Base-by-base conservation (phyloP, 1,140 invertebrate species). In the Triops longicaudatus region DNA sequence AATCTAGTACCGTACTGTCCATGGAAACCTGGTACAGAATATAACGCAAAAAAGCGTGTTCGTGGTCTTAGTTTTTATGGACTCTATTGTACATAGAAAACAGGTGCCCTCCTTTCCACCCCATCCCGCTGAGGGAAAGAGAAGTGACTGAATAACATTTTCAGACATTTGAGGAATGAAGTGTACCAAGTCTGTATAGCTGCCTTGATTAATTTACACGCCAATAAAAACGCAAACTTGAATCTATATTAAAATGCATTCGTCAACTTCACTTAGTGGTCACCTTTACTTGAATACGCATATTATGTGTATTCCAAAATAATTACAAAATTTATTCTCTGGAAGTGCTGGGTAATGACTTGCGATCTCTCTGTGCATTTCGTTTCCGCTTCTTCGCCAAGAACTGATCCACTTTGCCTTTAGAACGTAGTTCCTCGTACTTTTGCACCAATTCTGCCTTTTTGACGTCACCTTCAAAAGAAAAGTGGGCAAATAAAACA, bases 351-450 rank as follows among this genome's bases (percentile, higher is more conserved):
- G 76, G 76, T 44, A 77, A 42, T 26, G 77, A 79, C 78, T 81
- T 85, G 72, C 81, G 83, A 73, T 86, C 84, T 78, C 84, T 83
- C 26, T 78, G 77, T 26, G 83, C 82, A 80, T 84, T 85, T 81
- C 92, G 92, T 80, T 92, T 92, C 9, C 89, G 84, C 78, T 90
- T 86, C 81, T 91, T 91, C 78, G 89, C 87, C 79, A 94, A 86
- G 81, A 93, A 91, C 82, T 92, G 91, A 78, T 91, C 88, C 5
- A 93, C 80, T 84, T 89, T 90, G 43, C 92, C 92, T 0, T 83
- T 85, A 78, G 87, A 87, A 81, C 93, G 92, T 11, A 93, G 82
- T 77, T 91, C 87, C 78, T 92, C 89, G 80, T 89, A 94, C 82
- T 92, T 90, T 28, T 89, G 86, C 12, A 92, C 87, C 37, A 93